A percentile compares a stretch with the other conserved stretches of the same genome.
Evolutionary conservation across 2,797 vertebrate species (phyloP).

Genomic region (Coccyzus lansbergi): DNA sequence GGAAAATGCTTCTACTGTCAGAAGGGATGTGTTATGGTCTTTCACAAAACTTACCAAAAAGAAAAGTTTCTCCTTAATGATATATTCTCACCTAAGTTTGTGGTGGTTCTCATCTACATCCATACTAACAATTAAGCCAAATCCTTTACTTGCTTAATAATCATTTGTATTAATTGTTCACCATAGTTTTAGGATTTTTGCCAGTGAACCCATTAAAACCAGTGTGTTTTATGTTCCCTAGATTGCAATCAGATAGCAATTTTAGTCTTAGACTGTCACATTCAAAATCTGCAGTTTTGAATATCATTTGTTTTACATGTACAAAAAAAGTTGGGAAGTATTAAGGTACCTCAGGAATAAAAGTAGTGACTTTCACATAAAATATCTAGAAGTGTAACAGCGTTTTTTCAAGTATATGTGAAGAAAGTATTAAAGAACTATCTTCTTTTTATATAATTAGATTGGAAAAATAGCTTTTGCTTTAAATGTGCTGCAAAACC

Average conservation of each 20-base stretch:
- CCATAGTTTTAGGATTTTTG: not conserved
- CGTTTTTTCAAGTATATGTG: not conserved
- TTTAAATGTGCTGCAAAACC: not conserved
- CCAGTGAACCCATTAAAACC: not conserved
- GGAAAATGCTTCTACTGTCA: not conserved
- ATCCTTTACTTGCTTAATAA: not conserved
- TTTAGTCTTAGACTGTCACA: not conserved
- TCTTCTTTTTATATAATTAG: constrained; percentile 1
- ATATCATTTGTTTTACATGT: not conserved
- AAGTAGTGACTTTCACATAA: not conserved
- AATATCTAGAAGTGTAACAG: not conserved
- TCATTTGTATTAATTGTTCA: not conserved
- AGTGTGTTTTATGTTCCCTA: not conserved
- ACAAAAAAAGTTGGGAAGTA: not conserved
- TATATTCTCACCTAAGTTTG: not conserved
- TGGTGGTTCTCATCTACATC: not conserved
- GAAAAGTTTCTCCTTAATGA: not conserved
- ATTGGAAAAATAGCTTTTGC: not conserved
- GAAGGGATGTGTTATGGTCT: not conserved
- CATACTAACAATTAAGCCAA: not conserved
- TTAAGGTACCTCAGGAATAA: not conserved
- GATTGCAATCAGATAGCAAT: not conserved
- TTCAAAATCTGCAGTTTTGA: not conserved
- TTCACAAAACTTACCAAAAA: not conserved
- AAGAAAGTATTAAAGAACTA: not conserved